phyloP scores from a whole-genome alignment of 2,888 invertebrate species.

The Acrocyrtus sp. region DNA sequence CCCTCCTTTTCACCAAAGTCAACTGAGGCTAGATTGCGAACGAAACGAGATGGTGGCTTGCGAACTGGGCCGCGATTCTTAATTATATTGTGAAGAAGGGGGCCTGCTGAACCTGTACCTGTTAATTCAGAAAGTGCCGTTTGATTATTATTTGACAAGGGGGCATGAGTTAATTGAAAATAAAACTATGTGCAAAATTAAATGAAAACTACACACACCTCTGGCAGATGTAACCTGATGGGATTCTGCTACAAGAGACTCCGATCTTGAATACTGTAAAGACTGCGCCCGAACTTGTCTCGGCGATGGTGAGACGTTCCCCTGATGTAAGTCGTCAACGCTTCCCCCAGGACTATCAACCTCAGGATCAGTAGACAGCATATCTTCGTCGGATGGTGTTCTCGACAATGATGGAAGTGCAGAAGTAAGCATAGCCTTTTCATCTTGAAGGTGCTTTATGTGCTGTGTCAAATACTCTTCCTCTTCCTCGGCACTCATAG shows the following conservation, averaged over 20 bases:
- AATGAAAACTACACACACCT: constrained; percentile 26
- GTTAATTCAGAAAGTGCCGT: constrained; percentile 14
- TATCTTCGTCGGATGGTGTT: constrained; percentile 88
- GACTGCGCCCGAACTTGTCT: constrained; percentile 58
- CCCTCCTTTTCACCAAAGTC: constrained; percentile 62
- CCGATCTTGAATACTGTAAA: constrained; percentile 57
- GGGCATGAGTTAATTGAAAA: neutral
- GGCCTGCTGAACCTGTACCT: constrained; percentile 29
- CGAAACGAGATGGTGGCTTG: constrained; percentile 62
- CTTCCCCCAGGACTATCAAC: constrained; percentile 75
- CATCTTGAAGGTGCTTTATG: constrained; percentile 59
- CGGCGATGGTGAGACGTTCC: constrained; percentile 49
- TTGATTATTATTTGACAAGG: too few relatives aligned
- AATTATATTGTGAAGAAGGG: constrained; percentile 53
- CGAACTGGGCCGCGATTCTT: constrained; percentile 62
- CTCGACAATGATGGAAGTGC: constrained; percentile 83
- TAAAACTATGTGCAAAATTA: neutral
- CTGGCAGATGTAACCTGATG: constrained; percentile 31
- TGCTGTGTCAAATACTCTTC: constrained; percentile 62
- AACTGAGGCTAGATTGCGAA: constrained; percentile 59
- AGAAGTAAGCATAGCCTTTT: constrained; percentile 82
- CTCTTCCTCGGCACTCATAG: constrained; percentile 63
- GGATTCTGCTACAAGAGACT: constrained; percentile 48
- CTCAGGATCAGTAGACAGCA: constrained; percentile 76
- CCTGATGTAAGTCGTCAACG: constrained; percentile 68